Conservation (phyloP, 2,797 vertebrate genomes). For the Macroramphosus scolopax region DNA sequence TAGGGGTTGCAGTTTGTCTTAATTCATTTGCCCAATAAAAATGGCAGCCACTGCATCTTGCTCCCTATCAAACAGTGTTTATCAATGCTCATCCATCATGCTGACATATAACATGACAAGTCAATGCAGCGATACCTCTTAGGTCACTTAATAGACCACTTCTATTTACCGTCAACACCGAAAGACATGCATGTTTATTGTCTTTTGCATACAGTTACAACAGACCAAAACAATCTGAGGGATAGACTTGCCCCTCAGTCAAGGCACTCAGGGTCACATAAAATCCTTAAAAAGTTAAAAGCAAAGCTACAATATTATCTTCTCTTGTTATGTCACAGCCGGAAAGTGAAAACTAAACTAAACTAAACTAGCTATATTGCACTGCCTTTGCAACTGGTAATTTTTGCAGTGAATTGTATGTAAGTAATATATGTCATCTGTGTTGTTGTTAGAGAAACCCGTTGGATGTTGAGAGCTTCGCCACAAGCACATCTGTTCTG, state of each 20-base stretch:
- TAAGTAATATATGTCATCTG: too few species aligned
- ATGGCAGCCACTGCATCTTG: too few species aligned
- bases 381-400: too few species aligned
- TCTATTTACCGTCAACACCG: constrained; percentile 21
- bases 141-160: not conserved
- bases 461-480: too few species aligned
- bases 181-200: not conserved
- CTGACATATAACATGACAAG: constrained; percentile 6
- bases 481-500: constrained; percentile 3
- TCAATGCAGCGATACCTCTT: not conserved
- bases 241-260: constrained; percentile 6
- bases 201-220: constrained; percentile 22
- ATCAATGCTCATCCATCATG: constrained; percentile 9
- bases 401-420: too few species aligned
- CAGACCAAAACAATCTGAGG: constrained; percentile 30
- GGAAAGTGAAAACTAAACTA: constrained; percentile 1
- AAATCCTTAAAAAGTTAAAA: not conserved
- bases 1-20: too few species aligned
- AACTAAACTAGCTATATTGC: too few species aligned
- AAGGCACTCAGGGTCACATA: not conserved
- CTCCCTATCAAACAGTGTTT: not conserved
- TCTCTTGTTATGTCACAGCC: not conserved
- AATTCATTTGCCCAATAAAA: too few species aligned
- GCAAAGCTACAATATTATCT: not conserved
- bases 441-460: too few species aligned